Base-by-base conservation (phyloP, 2,888 invertebrate genomes). In the Trachelus iudaicus region DNA sequence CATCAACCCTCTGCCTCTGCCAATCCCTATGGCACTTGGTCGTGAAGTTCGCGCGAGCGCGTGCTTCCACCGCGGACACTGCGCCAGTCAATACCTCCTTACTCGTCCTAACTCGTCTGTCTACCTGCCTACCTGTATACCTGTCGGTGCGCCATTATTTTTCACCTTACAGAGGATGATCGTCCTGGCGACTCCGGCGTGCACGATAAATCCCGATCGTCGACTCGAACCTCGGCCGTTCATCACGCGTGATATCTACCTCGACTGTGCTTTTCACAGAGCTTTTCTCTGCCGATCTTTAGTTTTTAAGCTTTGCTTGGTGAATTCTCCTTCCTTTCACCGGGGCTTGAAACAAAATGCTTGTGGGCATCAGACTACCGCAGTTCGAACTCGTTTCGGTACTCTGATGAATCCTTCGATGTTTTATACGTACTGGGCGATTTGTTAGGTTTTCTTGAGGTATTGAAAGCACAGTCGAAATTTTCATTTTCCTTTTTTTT, bases 11-110 rank as follows among this genome's bases (percentile, higher is more conserved):
- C 71, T 34, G 15, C 78, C 81, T 76, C 79, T 75, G 74, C 56
- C 77, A 68, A 73, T 75, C 77, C 79, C 81, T 75, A 76, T 79
- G 75, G 76, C 78, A 80, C 76, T 78, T 78, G 79, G 75, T 76
- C 76, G 80, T 34, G 73, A 73, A 34, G 79, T 80, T 81, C 84
- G 87, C 85, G 85, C 84, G 86, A 85, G 84, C 86, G 86, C 85
- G 84, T 82, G 71, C 71, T 56, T 56, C 56, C 56, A 56, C 71
- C 71, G 31, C 31, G 84, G 81, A 80, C 81, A 82, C 82, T 80
- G 81, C 84, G 81, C 84, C 81, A 86, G 86, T 86, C 86, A 83
- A 86, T 82, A 75, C 84, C 78, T 80, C 83, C 81, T 82, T 84
- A 81, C 81, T 79, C 75, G 81, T 40, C 15, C 40, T 40, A 40